phyloP scores from a whole-genome alignment of 2,797 vertebrate genomes.

The Psittacula echo region DNA sequence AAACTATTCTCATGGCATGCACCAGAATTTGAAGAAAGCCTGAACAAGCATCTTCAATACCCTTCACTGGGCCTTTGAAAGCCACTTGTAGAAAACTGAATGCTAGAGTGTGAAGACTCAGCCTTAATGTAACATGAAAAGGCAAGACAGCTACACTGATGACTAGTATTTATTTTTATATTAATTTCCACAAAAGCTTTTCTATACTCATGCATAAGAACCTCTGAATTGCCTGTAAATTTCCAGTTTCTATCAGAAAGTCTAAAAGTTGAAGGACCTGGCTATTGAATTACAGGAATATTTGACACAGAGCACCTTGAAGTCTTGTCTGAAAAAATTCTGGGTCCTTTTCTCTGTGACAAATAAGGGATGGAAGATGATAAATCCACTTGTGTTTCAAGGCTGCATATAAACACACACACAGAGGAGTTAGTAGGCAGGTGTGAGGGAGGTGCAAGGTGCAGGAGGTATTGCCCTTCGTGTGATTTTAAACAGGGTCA shows the following conservation, averaged over 20 bases:
- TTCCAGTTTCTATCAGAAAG: not conserved
- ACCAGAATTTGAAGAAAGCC: conserved; percentile 8
- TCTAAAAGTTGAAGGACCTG: not conserved
- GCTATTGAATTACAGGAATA: not conserved
- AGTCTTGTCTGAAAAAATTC: not conserved
- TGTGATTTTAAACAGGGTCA: not conserved
- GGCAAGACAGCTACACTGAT: not conserved
- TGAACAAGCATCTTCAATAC: not conserved
- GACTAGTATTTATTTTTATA: conserved; percentile 1
- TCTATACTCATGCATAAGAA: not conserved
- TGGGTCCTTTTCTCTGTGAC: not conserved
- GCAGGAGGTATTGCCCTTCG: not conserved
- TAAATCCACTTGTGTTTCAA: not conserved
- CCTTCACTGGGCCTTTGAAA: conserved; percentile 6
- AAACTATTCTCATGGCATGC: not conserved
- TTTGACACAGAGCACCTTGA: not conserved
- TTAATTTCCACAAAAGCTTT: conserved; percentile 21
- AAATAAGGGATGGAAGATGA: not conserved
- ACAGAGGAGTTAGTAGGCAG: not conserved
- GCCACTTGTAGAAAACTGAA: not conserved
- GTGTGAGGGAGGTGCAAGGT: not conserved
- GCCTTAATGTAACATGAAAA: not conserved
- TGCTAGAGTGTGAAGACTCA: not conserved
- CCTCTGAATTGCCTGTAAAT: not conserved
- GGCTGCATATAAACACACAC: not conserved